Evolutionary conservation across 2,888 invertebrate genomes (phyloP), one percentile per base, ranked within the genome.

Genomic region (Nudaria mundana): DNA sequence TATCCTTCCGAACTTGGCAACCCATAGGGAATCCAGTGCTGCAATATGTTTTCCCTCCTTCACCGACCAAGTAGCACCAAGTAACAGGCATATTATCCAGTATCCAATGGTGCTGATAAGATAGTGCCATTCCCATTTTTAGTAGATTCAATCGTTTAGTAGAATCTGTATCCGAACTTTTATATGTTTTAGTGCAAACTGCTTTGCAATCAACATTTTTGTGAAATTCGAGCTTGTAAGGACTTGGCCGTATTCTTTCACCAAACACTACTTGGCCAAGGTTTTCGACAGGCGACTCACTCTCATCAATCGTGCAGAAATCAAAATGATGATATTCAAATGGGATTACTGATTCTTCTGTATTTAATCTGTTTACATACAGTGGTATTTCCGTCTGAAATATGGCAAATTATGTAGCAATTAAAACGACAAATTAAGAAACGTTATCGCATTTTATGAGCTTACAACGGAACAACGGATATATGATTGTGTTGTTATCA

Each of bases 61-160:
- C 93, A 59, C 93, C 93, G 46, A 94, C 93, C 39, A 93, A 71
- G 77, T 97, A 98, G 79, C 99, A 99, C 95, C 97, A 98, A 0
- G 99, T 98, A 1, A 99, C 96, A 0, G 99, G 99, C 98, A 99
- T 98, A 76, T 99, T 99, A 83, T 99, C 99, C 48, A 97, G 91
- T 64, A 97, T 97, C 99, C 99, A 99, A 80, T 99, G 99, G 82
- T 99, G 99, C 66, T 98, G 97, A 80, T 99, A 99, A 79, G 98
- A 98, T 37, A 98, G 89, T 44, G 94, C 94, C 90, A 98, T 97
- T 44, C 98, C 98, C 85, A 95, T 95, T 76, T 95, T 95, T 42
- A 99, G 87, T 10, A 95, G 92, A 64, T 94, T 93, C 62, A 99
- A 81, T 60, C 93, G 94, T 48, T 93, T 92, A 29, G 91, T 90